Evolutionary conservation across 2,797 vertebrate species (phyloP).

Genomic region (Dendrocincla tyrannina): DNA sequence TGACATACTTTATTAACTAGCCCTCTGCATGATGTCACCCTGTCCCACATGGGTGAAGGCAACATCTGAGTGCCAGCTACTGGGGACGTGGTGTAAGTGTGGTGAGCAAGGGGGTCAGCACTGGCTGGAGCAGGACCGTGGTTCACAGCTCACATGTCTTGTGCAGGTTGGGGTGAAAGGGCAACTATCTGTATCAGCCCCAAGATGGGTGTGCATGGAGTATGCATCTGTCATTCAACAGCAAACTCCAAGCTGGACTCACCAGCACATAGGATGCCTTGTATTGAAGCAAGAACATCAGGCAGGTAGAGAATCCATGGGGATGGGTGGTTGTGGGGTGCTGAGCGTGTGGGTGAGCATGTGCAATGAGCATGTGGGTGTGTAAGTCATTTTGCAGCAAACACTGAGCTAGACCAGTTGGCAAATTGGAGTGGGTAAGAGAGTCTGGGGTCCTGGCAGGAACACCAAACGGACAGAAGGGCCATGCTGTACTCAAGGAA

Average conservation of each 20-base stretch:
- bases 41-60: no score
- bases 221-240: not conserved
- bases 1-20: not conserved
- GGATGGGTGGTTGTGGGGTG: rapidly evolving
- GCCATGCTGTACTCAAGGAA: not conserved
- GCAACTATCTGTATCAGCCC: not conserved
- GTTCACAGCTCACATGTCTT: not conserved
- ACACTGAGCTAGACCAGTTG: not conserved
- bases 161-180: rapidly evolving
- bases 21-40: not conserved
- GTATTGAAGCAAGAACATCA: not conserved
- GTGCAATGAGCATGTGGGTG: not conserved
- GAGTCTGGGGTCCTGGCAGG: not conserved
- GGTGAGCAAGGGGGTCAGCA: not conserved
- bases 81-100: not conserved
- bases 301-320: rapidly evolving
- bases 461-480: not conserved
- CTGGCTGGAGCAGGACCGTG: rapidly evolving
- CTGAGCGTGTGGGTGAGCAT: no score
- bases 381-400: not conserved
- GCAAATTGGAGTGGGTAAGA: rapidly evolving
- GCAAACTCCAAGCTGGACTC: not conserved
- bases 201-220: rapidly evolving
- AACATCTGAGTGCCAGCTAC: not conserved
- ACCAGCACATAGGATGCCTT: rapidly evolving